phyloP scores from a whole-genome alignment of 1,140 invertebrate genomes.

The Liolophura sinensis region DNA sequence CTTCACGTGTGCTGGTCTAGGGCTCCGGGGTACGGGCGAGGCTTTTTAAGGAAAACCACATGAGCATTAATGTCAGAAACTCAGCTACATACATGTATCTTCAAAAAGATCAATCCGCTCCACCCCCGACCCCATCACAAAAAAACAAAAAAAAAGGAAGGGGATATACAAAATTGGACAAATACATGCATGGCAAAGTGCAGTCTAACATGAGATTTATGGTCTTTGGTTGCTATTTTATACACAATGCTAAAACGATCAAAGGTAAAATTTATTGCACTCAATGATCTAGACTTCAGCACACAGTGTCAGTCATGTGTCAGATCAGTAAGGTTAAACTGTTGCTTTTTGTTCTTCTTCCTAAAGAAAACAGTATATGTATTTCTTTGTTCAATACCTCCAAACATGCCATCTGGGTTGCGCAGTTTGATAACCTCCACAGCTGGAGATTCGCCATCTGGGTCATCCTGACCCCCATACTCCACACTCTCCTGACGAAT shows the following conservation, averaged over 20 bases:
- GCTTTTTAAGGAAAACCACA: slow-evolving; percentile 23
- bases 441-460: slow-evolving; percentile 58
- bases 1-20: slow-evolving; percentile 55
- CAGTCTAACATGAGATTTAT: too few species aligned
- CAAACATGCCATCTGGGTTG: slow-evolving; percentile 51
- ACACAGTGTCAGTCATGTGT: too few species aligned
- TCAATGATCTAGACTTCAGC: too few species aligned
- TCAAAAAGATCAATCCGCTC: neutral
- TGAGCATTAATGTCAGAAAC: neutral
- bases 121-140: neutral
- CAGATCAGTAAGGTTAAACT: too few species aligned
- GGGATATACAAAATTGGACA: neutral
- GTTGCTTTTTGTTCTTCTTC: too few species aligned
- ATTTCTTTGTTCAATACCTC: slow-evolving; percentile 23
- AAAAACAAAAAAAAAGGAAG: neutral
- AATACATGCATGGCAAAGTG: too few species aligned
- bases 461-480: slow-evolving; percentile 26
- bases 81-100: neutral
- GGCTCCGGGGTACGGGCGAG: slow-evolving; percentile 52
- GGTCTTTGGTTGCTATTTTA: too few species aligned
- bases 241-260: too few species aligned
- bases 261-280: too few species aligned
- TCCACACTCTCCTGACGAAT: slow-evolving; percentile 1
- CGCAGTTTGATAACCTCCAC: slow-evolving; percentile 58
- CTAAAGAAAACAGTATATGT: too few species aligned